Conservation (phyloP, 2,888 invertebrate genomes). For the Meloe dianella region DNA sequence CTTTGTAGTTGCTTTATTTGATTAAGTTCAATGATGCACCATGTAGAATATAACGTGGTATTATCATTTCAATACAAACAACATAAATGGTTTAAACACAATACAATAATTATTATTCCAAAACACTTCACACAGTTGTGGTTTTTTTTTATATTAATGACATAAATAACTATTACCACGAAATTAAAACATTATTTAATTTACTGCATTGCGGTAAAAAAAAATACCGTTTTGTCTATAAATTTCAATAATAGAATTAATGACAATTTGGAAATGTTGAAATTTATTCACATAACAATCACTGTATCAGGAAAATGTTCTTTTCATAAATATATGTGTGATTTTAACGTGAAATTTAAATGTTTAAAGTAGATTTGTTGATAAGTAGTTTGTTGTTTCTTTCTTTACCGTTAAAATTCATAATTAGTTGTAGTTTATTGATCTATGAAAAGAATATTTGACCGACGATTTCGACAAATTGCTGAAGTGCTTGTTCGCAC, state of each 20-base stretch:
- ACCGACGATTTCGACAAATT: constrained; percentile 22
- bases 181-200: background rate
- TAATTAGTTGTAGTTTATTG: too few species aligned
- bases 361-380: background rate
- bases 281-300: constrained; percentile 5
- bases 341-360: background rate
- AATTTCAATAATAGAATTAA: background rate
- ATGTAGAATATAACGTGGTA: constrained; percentile 11
- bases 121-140: background rate
- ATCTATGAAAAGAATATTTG: constrained; percentile 26
- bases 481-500: constrained; percentile 50
- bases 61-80: background rate
- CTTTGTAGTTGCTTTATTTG: constrained; percentile 17
- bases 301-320: background rate
- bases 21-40: background rate
- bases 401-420: background rate
- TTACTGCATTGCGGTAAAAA: background rate
- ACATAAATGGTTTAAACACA: background rate
- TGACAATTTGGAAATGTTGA: background rate
- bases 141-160: background rate
- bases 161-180: constrained; percentile 16
- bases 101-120: background rate
- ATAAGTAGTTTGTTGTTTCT: background rate
- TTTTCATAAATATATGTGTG: background rate
- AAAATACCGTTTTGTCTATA: background rate